Percentiles rank a stretch among this genome's conserved stretches.
Evolutionary conservation across 92 coral and sea anemone species (phyloP).

Genomic region (Phenganax subtilis): DNA sequence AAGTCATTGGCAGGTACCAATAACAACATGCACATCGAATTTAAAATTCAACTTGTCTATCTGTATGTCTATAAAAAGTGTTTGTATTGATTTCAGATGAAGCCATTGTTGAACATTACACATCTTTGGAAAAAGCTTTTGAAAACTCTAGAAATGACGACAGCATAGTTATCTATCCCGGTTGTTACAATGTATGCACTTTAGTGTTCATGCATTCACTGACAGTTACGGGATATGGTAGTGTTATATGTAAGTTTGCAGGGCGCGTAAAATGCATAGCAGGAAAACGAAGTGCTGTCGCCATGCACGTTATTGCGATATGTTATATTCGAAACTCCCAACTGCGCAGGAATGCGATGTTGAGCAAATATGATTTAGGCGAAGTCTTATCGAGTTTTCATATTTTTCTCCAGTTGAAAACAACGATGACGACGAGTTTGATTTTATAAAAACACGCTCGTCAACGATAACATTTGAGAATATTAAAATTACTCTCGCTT

Average conservation of each 20-base stretch:
- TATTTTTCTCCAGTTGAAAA: slow-evolving; percentile 28
- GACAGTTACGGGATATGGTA: slow-evolving; percentile 61
- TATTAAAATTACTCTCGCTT: slow-evolving; percentile 59
- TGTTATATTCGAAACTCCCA: too few relatives aligned
- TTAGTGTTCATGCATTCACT: slow-evolving; percentile 63
- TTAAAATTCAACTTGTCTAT: not conserved
- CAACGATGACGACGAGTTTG: slow-evolving; percentile 20
- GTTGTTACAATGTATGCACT: slow-evolving; percentile 55
- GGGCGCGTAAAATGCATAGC: not conserved
- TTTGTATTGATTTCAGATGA: slow-evolving; percentile 50
- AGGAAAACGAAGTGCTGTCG: too few relatives aligned
- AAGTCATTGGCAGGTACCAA: slow-evolving; percentile 64
- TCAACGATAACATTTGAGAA: slow-evolving; percentile 55
- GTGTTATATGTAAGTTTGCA: slow-evolving; percentile 17
- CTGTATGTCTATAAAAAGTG: not conserved
- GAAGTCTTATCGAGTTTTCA: not conserved
- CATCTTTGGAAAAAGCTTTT: slow-evolving; percentile 62
- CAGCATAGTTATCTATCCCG: slow-evolving; percentile 69
- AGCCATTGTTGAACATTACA: slow-evolving; percentile 63
- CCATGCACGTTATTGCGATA: too few relatives aligned
- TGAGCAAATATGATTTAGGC: not conserved
- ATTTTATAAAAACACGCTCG: slow-evolving; percentile 50
- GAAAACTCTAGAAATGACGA: slow-evolving; percentile 46
- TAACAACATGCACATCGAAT: not conserved
- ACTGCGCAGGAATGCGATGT: too few relatives aligned